Conservation (phyloP, 1,140 invertebrate species). For the Pristionchus pacificus region DNA sequence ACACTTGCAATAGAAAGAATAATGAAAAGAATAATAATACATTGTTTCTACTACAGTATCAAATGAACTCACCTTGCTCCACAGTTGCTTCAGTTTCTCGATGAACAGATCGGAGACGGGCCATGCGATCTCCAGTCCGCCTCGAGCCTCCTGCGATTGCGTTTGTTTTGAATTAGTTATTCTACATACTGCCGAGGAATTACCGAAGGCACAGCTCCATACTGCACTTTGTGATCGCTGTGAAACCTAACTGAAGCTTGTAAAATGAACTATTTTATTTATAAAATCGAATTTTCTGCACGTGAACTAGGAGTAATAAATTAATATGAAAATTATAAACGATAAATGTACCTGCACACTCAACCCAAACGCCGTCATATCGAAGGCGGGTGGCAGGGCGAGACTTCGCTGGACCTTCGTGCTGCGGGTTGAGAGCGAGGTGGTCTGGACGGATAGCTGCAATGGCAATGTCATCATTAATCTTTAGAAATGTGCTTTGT, state of each 20-base stretch:
- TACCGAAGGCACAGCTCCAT: too few species aligned
- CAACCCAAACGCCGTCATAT: slow-evolving; percentile 49
- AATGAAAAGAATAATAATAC: too few species aligned
- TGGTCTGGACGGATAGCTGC: not conserved
- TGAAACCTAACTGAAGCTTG: too few species aligned
- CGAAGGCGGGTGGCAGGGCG: not conserved
- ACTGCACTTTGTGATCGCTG: too few species aligned
- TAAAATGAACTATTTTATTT: too few species aligned
- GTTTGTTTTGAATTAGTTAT: not conserved
- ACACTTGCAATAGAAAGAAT: not conserved
- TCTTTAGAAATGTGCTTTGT: too few species aligned
- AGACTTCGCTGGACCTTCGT: not conserved
- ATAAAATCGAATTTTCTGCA: too few species aligned
- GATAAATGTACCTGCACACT: slow-evolving; percentile 34
- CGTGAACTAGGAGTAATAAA: too few species aligned
- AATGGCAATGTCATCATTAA: too few species aligned
- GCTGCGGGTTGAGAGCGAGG: not conserved
- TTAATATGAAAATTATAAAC: too few species aligned
- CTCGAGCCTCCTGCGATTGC: slow-evolving; percentile 27
- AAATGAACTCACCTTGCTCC: slow-evolving; percentile 42
- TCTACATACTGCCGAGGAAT: too few species aligned
- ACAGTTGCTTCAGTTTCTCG: slow-evolving; percentile 45
- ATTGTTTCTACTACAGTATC: too few species aligned
- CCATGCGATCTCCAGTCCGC: slow-evolving; percentile 38
- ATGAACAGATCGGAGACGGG: slow-evolving; percentile 43